phyloP scores from a whole-genome alignment of 2,797 vertebrate genomes.

The Phrynocephalus vlangalii region DNA sequence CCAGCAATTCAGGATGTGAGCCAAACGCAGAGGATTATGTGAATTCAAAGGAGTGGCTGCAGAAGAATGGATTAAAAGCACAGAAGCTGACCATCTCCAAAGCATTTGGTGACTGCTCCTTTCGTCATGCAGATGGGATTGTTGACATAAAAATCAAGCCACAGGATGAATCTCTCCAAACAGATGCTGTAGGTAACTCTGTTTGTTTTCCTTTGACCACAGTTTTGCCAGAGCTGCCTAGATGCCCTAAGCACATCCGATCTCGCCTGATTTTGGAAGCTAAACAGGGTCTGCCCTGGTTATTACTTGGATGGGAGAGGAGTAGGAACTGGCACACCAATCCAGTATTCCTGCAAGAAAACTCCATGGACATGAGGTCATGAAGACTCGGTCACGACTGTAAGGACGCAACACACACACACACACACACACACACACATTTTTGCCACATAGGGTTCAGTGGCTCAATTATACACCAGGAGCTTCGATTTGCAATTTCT shows the following conservation, averaged over 20 bases:
- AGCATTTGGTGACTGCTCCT: slow-evolving; percentile 79
- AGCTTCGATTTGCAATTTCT: background rate
- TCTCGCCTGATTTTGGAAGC: too few relatives aligned
- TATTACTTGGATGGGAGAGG: too few relatives aligned
- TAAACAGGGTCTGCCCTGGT: too few relatives aligned
- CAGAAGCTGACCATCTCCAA: slow-evolving; percentile 78
- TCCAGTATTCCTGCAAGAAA: too few relatives aligned
- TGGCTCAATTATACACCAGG: background rate
- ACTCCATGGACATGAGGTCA: too few relatives aligned
- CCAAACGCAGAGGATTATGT: slow-evolving; percentile 67
- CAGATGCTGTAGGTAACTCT: slow-evolving; percentile 78
- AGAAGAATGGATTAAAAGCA: slow-evolving; percentile 80
- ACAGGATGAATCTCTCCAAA: slow-evolving; percentile 73
- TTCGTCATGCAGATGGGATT: slow-evolving; percentile 79
- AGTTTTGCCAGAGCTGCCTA: background rate
- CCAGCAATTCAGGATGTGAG: slow-evolving; percentile 21
- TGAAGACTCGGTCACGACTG: too few relatives aligned
- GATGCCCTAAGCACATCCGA: too few relatives aligned
- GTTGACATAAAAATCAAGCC: slow-evolving; percentile 82
- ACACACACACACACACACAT: too few relatives aligned
- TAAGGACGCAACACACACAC: too few relatives aligned
- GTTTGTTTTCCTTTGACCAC: slow-evolving; percentile 9
- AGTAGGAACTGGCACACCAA: too few relatives aligned
- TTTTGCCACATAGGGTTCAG: background rate
- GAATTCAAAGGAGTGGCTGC: slow-evolving; percentile 80